Conservation (phyloP, 2,113 vertebrate genomes). For the Nannospalax galili region DNA sequence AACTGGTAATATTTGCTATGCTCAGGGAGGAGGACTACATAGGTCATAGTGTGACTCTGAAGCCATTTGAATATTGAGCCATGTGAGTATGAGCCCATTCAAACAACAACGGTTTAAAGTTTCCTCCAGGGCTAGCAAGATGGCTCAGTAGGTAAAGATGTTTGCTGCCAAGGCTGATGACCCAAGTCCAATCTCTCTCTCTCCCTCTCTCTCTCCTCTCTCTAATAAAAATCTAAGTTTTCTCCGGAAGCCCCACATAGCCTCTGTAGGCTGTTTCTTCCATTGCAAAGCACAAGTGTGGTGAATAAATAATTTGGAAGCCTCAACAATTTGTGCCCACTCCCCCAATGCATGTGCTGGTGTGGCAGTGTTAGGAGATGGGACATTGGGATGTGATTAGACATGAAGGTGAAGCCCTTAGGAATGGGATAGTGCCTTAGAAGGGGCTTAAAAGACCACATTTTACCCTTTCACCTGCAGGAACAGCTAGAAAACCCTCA, state of each 20-base stretch:
- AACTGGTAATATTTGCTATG: background rate
- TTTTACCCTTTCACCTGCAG: background rate
- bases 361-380: fast-evolving
- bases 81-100: background rate
- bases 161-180: background rate
- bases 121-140: too few relatives aligned
- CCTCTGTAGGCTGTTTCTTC: background rate
- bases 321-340: too few relatives aligned
- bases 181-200: background rate
- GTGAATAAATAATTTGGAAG: background rate
- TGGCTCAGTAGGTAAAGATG: background rate
- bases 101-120: background rate
- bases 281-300: fast-evolving
- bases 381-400: background rate
- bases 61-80: background rate
- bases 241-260: background rate
- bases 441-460: background rate
- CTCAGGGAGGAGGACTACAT: background rate
- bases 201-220: too few relatives aligned
- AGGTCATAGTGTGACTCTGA: background rate
- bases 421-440: background rate
- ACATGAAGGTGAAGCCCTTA: background rate
- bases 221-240: background rate
- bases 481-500: background rate
- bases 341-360: too few relatives aligned